Percentiles rank a stretch among this genome's conserved stretches.
Conservation (phyloP, 2,797 vertebrate genomes). For the Takifugu ocellatus region DNA sequence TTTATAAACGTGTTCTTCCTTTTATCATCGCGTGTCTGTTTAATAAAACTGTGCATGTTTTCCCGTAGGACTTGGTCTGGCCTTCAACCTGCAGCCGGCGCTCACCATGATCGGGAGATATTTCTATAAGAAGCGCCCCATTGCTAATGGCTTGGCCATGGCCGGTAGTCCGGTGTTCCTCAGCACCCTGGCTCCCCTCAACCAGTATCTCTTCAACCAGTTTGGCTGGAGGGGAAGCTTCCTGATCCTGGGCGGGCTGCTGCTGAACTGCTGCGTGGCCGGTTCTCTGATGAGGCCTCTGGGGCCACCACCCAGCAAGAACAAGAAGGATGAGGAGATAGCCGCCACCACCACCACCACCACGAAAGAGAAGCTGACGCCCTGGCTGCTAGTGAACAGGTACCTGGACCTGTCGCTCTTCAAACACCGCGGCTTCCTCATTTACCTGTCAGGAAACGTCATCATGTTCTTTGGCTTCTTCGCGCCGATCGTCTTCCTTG, state of each 20-base stretch:
- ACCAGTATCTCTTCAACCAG: slow-evolving; percentile 90
- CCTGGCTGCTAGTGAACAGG: slow-evolving; percentile 77
- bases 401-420: slow-evolving; percentile 92
- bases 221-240: slow-evolving; percentile 97
- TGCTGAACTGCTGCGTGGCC: slow-evolving; percentile 93
- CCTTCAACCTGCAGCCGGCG: slow-evolving; percentile 95
- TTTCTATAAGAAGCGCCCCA: slow-evolving; percentile 89
- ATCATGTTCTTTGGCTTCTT: slow-evolving; percentile 98
- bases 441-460: slow-evolving; percentile 93
- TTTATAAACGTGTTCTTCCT: not conserved
- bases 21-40: too few species aligned
- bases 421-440: slow-evolving; percentile 92
- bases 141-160: slow-evolving; percentile 95
- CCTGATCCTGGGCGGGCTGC: slow-evolving; percentile 86
- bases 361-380: slow-evolving; percentile 65
- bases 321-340: slow-evolving; percentile 71
- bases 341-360: slow-evolving; percentile 23
- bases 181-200: slow-evolving; percentile 92
- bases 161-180: slow-evolving; percentile 96
- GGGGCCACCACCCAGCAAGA: slow-evolving; percentile 43
- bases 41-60: slow-evolving; percentile 7
- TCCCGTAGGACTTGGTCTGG: slow-evolving; percentile 86
- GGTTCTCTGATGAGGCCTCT: slow-evolving; percentile 93
- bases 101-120: slow-evolving; percentile 96
- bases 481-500: slow-evolving; percentile 91